phyloP scores from a whole-genome alignment of 2,888 invertebrate species.

The Cerceris rybyensis region DNA sequence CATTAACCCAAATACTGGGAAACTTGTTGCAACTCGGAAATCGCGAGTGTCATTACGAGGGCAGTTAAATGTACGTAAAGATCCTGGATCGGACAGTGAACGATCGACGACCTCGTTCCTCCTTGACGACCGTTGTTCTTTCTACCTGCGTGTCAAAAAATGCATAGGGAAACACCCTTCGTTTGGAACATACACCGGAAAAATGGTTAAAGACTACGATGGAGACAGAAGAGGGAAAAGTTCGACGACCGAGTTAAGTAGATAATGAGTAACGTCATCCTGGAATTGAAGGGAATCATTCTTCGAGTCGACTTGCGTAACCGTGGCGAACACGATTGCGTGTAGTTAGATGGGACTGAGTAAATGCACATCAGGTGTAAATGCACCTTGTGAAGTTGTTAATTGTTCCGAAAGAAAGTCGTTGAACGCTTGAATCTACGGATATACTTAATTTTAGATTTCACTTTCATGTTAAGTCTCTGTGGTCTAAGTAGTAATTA shows the following conservation, averaged over 20 bases:
- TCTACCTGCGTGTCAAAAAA: conserved; percentile 33
- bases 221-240: conserved; percentile 36
- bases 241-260: conserved; percentile 63
- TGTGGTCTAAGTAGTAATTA: too few relatives aligned
- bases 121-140: conserved; percentile 14
- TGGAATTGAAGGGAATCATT: conserved; percentile 60
- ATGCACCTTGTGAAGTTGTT: background rate
- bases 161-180: background rate
- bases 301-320: conserved; percentile 58
- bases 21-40: conserved; percentile 25
- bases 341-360: conserved; percentile 35
- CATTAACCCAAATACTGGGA: conserved; percentile 71
- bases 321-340: conserved; percentile 32
- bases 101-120: conserved; percentile 61
- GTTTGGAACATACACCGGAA: background rate
- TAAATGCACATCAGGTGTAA: conserved; percentile 24
- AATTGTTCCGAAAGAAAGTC: conserved; percentile 1
- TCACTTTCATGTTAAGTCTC: too few relatives aligned
- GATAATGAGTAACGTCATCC: conserved; percentile 53
- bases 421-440: too few relatives aligned
- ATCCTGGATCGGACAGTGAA: conserved; percentile 63
- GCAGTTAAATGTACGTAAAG: conserved; percentile 38
- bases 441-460: too few relatives aligned
- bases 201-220: background rate
- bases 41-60: conserved; percentile 12